Evolutionary conservation across 2,888 invertebrate species (phyloP), one percentile per base, ranked within the genome.

Genomic region (Ectobius pallidus): DNA sequence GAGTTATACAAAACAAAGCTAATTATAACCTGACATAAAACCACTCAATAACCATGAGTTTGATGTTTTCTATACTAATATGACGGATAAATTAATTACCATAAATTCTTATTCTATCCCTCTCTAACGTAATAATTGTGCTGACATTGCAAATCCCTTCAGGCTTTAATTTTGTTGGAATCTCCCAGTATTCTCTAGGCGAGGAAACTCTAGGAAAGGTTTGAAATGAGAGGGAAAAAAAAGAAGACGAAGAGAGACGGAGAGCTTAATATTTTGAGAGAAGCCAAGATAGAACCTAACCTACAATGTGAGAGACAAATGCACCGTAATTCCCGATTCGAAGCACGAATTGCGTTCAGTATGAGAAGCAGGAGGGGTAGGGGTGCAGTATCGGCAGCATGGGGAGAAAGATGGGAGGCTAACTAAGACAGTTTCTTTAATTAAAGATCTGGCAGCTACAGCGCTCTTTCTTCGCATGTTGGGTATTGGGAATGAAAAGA

Each of bases 361-460:
- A 55, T 55, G 58, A 46, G 62, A 1, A 20, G 52, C 32, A 3
- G 22, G 42, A n/a, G 46, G 27, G 49, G 52, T 9, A 52, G 16
- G 72, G 67, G 70, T 25, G 68, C 34, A 71, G 67, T 69, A 69
- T 69, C 69, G 52, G 55, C 18, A 46, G 14, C 27, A 30, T 3
- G 44, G 44, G 67, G 58, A 25, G 39, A 16, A 67, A 52, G 73
- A n/a, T 34, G 22, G 44, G 65, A 58, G 70, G 32, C 34, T 74
- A 74, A 74, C 74, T 74, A 74, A 74, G 74, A 74, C 74, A 71
- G 74, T 74, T 71, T 68, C 71, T 74, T 74, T 74, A 74, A 74
- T 74, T 74, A 74, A 74, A 71, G 68, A 49, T 74, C 74, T 74
- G 71, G 62, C 71, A 49, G 73, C 72, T 34, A 27, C 30, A n/a